A percentile compares a stretch with the other conserved stretches of the same genome.
These are phyloP conservation scores for Syncerus caffer DNA, from an alignment of 2,797 vertebrate species.

Conservation along the genomic window DNA sequence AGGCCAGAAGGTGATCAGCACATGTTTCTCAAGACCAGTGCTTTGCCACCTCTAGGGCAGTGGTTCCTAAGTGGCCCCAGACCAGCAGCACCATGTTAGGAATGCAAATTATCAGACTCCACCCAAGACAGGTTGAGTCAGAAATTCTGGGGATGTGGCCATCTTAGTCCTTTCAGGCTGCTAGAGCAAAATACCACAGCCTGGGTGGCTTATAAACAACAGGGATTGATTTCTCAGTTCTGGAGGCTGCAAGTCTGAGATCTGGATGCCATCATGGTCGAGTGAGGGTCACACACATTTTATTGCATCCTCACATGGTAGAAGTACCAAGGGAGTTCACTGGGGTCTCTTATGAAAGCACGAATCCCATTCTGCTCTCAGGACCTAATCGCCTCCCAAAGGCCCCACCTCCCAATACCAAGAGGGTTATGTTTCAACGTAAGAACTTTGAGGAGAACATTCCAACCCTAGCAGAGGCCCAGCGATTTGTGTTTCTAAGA, in stretches of 20 bases:
- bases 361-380: neutral
- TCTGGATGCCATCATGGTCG: rapidly evolving
- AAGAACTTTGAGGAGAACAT: neutral
- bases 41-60: neutral
- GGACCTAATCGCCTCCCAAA: neutral
- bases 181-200: neutral
- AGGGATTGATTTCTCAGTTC: neutral
- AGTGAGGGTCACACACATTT: neutral
- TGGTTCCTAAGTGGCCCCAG: neutral
- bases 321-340: neutral
- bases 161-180: neutral
- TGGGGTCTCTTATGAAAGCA: neutral
- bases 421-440: neutral
- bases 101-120: neutral
- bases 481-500: neutral
- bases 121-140: neutral
- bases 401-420: neutral
- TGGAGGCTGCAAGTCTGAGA: neutral
- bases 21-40: neutral
- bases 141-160: neutral
- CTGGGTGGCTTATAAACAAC: neutral
- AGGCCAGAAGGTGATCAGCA: neutral
- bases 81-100: neutral
- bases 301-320: rapidly evolving
- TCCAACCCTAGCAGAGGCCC: neutral